These are phyloP conservation scores for Grantiella picta DNA, from an alignment of 2,113 vertebrate genomes.

Conservation along the genomic window DNA sequence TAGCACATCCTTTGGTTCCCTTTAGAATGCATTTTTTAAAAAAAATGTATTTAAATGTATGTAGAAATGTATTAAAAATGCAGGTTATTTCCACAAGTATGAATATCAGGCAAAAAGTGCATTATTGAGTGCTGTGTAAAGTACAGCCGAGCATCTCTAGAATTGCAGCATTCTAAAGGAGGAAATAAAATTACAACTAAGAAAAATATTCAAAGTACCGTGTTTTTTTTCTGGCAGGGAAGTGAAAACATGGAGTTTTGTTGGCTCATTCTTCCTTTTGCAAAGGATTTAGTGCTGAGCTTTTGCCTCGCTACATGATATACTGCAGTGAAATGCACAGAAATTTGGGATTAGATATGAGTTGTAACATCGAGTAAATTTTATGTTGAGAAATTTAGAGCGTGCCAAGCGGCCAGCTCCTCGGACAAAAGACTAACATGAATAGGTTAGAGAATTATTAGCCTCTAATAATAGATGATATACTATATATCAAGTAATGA, in stretches of 20 bases:
- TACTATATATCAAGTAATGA: conserved; percentile 49
- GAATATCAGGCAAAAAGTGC: neutral
- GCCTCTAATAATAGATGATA: conserved; percentile 56
- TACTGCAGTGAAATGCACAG: conserved; percentile 24
- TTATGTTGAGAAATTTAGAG: conserved; percentile 45
- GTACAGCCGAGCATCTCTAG: conserved; percentile 9
- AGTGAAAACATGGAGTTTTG: neutral
- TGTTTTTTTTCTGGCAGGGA: neutral
- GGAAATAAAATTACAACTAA: neutral
- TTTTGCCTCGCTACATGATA: conserved; percentile 41
- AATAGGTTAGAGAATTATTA: conserved; percentile 62
- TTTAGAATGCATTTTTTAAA: neutral
- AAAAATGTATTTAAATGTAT: neutral
- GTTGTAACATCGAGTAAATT: conserved; percentile 49
- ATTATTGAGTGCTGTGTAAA: conserved; percentile 18
- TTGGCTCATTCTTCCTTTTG: conserved; percentile 32
- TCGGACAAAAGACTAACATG: conserved; percentile 18
- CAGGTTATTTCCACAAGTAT: neutral
- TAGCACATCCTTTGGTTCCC: neutral
- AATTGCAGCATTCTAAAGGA: conserved; percentile 17
- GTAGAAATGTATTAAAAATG: conserved; percentile 1
- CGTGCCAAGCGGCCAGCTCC: neutral
- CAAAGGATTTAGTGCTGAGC: conserved; percentile 46
- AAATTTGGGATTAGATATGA: conserved; percentile 46
- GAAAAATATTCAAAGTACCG: neutral